A percentile compares a stretch with the other conserved stretches of the same genome.
These are phyloP conservation scores for Lophochroa leadbeateri DNA, from an alignment of 2,113 vertebrate species.

Conservation along the genomic window DNA sequence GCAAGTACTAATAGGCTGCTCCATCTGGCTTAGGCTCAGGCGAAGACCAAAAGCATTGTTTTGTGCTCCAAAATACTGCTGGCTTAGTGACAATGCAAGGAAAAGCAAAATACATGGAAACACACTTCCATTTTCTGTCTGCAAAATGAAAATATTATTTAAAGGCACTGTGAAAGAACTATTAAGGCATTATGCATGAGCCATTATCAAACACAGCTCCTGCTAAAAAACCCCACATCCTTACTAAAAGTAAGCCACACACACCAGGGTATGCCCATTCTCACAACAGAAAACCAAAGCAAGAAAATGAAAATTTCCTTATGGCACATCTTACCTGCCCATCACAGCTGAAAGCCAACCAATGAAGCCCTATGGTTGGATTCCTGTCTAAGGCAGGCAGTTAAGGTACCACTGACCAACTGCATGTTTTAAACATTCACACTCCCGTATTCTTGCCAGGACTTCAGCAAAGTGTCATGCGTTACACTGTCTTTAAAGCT, in stretches of 20 bases:
- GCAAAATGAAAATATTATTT: background rate
- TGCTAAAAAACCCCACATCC: background rate
- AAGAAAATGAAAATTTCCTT: background rate
- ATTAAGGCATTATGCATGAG: background rate
- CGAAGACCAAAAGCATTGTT: background rate
- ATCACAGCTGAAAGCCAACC: background rate
- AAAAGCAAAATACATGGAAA: background rate
- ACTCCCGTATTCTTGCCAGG: background rate
- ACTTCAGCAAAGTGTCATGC: background rate
- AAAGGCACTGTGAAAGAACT: background rate
- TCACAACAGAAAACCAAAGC: background rate
- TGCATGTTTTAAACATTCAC: background rate
- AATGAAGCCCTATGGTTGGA: background rate
- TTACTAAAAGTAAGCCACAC: background rate
- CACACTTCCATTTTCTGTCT: background rate
- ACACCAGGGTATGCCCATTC: background rate
- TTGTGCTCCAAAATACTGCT: background rate
- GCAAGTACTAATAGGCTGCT: background rate
- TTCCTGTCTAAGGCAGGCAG: background rate
- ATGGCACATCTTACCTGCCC: background rate
- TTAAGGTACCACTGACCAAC: background rate
- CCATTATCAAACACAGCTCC: background rate
- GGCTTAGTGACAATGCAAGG: background rate
- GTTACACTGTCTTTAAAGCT: background rate
- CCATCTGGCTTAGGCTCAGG: background rate